A percentile compares a stretch with the other conserved stretches of the same genome.
These are phyloP conservation scores for Falco novaeseelandiae DNA, from an alignment of 2,797 vertebrate species.

Conservation along the genomic window DNA sequence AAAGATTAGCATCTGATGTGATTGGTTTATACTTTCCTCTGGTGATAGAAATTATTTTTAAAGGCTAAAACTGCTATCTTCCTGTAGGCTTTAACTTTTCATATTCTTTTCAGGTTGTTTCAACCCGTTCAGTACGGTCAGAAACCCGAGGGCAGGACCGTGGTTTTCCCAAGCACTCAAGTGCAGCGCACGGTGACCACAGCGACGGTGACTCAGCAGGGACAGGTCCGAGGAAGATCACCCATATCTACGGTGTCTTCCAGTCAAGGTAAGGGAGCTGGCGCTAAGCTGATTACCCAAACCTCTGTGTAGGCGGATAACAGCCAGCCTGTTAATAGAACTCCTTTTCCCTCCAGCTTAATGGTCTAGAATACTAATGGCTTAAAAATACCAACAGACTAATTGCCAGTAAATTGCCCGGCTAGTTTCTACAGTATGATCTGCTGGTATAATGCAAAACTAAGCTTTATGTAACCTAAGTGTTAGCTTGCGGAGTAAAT, in stretches of 20 bases:
- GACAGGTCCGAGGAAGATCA: slow-evolving; percentile 81
- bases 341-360: slow-evolving; percentile 25
- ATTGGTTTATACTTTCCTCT: background rate
- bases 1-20: background rate
- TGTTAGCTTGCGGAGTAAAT: background rate
- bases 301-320: background rate
- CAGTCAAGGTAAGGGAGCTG: slow-evolving; percentile 83
- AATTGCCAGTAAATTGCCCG: slow-evolving; percentile 27
- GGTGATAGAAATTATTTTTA: background rate
- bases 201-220: slow-evolving; percentile 71
- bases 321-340: background rate
- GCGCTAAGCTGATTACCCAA: background rate
- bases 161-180: slow-evolving; percentile 78
- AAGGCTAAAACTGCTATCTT: background rate
- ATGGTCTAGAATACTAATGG: slow-evolving; percentile 53
- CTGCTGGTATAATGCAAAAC: background rate
- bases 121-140: slow-evolving; percentile 91
- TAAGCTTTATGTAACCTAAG: slow-evolving; percentile 25
- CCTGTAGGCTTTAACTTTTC: background rate
- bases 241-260: slow-evolving; percentile 77
- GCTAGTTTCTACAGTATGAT: background rate
- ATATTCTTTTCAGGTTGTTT: slow-evolving; percentile 81
- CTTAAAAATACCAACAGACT: slow-evolving; percentile 43
- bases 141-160: slow-evolving; percentile 90
- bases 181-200: slow-evolving; percentile 73